Conservation (phyloP, 2,113 vertebrate species). For the Brachyhypopomus gauderio region DNA sequence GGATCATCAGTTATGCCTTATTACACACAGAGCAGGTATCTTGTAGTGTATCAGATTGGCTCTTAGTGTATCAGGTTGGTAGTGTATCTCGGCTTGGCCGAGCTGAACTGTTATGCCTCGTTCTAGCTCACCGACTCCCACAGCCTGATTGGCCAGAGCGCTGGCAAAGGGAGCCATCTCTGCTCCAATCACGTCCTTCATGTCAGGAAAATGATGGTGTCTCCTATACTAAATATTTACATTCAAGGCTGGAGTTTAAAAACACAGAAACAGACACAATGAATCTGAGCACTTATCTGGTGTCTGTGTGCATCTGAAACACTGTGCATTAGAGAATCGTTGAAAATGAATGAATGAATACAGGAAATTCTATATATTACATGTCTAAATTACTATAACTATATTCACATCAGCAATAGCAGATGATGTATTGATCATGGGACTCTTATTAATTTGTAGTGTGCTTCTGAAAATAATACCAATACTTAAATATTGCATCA, state of each 20-base stretch:
- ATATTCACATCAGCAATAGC: background rate
- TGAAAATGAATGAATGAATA: background rate
- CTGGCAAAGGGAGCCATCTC: slow-evolving; percentile 15
- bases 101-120: background rate
- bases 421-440: background rate
- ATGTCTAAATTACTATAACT: too few relatives aligned
- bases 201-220: background rate
- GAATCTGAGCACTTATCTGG: background rate
- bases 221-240: background rate
- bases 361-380: too few relatives aligned
- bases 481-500: background rate
- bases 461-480: background rate
- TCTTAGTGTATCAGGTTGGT: background rate
- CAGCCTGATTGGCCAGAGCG: background rate
- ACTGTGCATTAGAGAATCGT: background rate
- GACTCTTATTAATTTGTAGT: slow-evolving; percentile 7
- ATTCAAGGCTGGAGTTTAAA: slow-evolving; percentile 6
- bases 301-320: background rate
- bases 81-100: background rate
- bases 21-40: background rate
- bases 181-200: background rate
- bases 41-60: background rate
- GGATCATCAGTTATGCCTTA: background rate
- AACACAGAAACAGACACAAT: background rate
- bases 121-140: background rate